Conservation (phyloP, 1,140 invertebrate genomes). For the Argopecten irradians region DNA sequence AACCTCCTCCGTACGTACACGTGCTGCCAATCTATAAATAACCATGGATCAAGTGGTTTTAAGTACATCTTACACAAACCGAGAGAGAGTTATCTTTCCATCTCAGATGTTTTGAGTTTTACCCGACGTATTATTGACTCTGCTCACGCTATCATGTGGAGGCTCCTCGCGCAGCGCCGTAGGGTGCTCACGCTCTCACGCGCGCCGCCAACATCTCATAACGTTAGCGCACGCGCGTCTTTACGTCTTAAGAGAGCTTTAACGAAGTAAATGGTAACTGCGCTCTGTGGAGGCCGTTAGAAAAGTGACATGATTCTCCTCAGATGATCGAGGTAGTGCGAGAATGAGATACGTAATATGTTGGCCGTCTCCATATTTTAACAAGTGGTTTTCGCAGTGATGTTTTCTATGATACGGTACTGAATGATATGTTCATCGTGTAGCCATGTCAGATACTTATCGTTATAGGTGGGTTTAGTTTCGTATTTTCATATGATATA, state of each 20-base stretch:
- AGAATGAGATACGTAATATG: not conserved
- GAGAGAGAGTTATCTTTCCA: constrained; percentile 1
- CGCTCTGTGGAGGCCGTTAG: not conserved
- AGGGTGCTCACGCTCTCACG: not conserved
- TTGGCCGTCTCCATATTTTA: not conserved
- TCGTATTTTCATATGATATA: too few relatives aligned
- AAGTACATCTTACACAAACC: not conserved
- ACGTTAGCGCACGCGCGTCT: not conserved
- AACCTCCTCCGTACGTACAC: not conserved
- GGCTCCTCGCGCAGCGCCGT: not conserved
- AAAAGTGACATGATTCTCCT: not conserved
- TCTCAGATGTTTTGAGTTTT: not conserved
- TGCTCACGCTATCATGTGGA: not conserved
- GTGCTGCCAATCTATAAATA: not conserved
- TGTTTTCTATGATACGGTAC: not conserved
- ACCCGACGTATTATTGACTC: not conserved
- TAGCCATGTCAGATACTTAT: too few relatives aligned
- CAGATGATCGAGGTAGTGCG: not conserved
- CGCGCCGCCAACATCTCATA: not conserved
- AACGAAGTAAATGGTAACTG: not conserved
- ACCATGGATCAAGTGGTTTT: not conserved
- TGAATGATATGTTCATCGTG: too few relatives aligned
- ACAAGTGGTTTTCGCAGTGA: not conserved
- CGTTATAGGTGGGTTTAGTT: too few relatives aligned
- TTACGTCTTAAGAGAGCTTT: not conserved